Percentiles rank a stretch among this genome's conserved stretches.
phyloP scores from a whole-genome alignment of 2,113 vertebrate genomes.

The Podarcis raffonei region DNA sequence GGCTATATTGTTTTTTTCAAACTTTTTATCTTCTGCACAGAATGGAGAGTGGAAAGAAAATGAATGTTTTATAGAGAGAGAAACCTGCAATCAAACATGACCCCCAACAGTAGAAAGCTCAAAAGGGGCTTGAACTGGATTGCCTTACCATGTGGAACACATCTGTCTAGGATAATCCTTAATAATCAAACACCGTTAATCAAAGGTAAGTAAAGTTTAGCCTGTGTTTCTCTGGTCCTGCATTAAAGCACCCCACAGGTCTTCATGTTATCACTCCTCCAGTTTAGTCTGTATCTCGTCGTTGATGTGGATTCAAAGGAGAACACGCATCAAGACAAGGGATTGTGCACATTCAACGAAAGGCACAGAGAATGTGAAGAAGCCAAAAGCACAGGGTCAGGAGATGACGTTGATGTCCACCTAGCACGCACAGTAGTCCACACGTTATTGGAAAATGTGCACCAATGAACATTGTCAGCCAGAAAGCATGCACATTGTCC shows the following conservation, averaged over 20 bases:
- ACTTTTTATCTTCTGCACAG: constrained; percentile 66
- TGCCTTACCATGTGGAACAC: constrained; percentile 38
- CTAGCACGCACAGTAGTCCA: not conserved
- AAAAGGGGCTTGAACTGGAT: constrained; percentile 27
- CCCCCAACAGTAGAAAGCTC: constrained; percentile 36
- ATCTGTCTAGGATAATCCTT: constrained; percentile 27
- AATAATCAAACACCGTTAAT: not conserved
- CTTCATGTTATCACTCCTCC: too few relatives aligned
- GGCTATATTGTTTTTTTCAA: constrained; percentile 64
- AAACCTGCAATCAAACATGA: constrained; percentile 47
- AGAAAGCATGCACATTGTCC: not conserved
- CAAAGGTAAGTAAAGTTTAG: not conserved
- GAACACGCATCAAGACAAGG: too few relatives aligned
- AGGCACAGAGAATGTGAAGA: too few relatives aligned
- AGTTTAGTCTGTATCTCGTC: too few relatives aligned
- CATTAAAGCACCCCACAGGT: too few relatives aligned
- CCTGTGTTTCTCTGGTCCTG: not conserved
- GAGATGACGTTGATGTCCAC: too few relatives aligned
- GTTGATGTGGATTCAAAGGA: too few relatives aligned
- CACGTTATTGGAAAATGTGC: not conserved
- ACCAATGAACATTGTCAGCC: not conserved
- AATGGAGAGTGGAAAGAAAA: constrained; percentile 63
- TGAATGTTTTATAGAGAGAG: constrained; percentile 60
- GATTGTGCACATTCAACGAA: too few relatives aligned
- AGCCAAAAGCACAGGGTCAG: too few relatives aligned